Evolutionary conservation across 2,113 vertebrate genomes (phyloP).

Genomic region (Apteryx mantelli): DNA sequence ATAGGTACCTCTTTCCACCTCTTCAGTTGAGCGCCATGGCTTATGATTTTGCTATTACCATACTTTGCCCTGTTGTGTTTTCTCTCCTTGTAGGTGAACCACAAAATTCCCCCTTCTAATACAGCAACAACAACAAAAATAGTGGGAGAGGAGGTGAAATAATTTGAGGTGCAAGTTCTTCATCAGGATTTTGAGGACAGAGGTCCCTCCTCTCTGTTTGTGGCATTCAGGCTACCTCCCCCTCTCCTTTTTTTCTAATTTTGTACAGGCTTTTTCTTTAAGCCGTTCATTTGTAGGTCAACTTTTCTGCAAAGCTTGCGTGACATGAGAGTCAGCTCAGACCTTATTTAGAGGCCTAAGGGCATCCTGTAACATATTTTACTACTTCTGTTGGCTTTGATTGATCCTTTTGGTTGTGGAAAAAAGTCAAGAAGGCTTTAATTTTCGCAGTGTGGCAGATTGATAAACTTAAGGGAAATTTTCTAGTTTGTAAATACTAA

Average conservation of each 20-base stretch:
- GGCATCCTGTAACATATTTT: background rate
- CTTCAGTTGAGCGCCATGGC: background rate
- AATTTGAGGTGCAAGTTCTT: background rate
- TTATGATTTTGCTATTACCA: background rate
- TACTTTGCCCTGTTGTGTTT: background rate
- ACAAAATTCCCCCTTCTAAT: background rate
- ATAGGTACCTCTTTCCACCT: background rate
- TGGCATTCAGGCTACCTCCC: background rate
- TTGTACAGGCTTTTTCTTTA: background rate
- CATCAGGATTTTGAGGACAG: background rate
- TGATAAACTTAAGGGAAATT: background rate
- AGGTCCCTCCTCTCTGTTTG: background rate
- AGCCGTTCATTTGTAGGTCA: slow-evolving; percentile 9
- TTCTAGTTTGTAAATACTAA: background rate
- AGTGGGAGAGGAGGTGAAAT: background rate
- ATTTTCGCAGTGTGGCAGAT: background rate
- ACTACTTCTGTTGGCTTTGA: background rate
- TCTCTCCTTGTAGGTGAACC: background rate
- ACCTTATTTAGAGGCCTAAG: background rate
- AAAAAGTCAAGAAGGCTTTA: accelerated
- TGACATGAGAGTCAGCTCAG: background rate
- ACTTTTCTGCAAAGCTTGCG: background rate
- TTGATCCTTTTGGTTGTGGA: background rate
- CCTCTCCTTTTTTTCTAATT: background rate
- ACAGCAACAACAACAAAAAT: background rate